Percentiles rank a stretch among this genome's conserved stretches.
phyloP scores from a whole-genome alignment of 2,113 vertebrate genomes.

The Isurus oxyrinchus region DNA sequence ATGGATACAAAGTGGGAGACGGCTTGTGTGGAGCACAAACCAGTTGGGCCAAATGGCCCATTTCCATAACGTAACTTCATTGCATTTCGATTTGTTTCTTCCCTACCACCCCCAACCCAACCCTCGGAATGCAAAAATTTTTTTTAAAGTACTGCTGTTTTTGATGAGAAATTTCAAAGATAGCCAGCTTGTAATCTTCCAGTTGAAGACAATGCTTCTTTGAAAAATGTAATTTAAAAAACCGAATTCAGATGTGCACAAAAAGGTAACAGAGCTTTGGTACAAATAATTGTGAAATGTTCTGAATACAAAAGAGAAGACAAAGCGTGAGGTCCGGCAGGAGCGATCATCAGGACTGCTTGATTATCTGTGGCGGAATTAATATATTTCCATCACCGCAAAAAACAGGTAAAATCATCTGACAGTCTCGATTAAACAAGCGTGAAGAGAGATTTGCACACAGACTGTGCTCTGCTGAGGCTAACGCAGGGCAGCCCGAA shows the following conservation, averaged over 20 bases:
- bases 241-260: background rate
- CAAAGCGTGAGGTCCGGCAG: background rate
- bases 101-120: background rate
- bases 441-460: conserved; percentile 53
- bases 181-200: background rate
- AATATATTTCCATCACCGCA: conserved; percentile 41
- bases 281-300: background rate
- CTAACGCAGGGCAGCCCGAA: conserved; percentile 49
- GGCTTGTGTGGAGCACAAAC: background rate
- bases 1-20: background rate
- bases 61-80: background rate
- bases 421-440: conserved; percentile 57
- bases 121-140: no score
- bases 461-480: conserved; percentile 43
- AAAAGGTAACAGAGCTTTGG: background rate
- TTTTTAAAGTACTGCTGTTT: background rate
- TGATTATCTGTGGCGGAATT: conserved; percentile 44
- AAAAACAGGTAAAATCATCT: conserved; percentile 51
- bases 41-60: background rate
- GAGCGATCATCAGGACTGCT: conserved; percentile 36
- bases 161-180: background rate
- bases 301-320: background rate
- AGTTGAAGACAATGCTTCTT: conserved; percentile 3
- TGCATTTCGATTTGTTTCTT: background rate
- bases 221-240: background rate